Evolutionary conservation across 2,113 vertebrate genomes (phyloP), one percentile per base, ranked within the genome.

Genomic region (Recurvirostra avosetta): DNA sequence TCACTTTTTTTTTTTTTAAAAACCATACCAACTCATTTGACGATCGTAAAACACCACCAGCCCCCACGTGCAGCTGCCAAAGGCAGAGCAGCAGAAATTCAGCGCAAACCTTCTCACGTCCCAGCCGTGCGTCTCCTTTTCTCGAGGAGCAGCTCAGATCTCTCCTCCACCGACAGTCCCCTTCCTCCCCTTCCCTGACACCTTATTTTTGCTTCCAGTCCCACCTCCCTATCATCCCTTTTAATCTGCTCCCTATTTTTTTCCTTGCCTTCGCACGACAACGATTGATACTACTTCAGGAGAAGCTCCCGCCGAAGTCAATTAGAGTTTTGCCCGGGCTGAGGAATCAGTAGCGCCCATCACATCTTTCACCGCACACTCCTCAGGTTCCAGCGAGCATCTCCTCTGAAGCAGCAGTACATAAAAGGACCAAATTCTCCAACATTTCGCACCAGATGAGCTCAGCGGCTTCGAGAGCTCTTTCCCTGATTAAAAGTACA

Each of bases 271-370:
- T 45, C 5, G 9, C 71, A 21, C 3, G 1, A 23, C 1, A 67
- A 23, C 4, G 3, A 22, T 3, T 3, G 38, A 5, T 3, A 10
- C 58, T 8, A 1, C 38, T 49, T 15, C 63, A 38, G 29, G 30
- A 53, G 50, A 50, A 56, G 83, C 15, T 47, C 76, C 83, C 0
- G 10, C 40, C 5, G 2, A 53, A 86, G 43, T 53, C 75, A 34
- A 7, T 25, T 4, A 41, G 77, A 4, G 27, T 80, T 88, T 55
- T 76, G 49, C 67, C 70, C 1, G 62, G 49, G 79, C 19, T 13
- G 47, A 70, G 73, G 90, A 27, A 40, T 7, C 26, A 1, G 56
- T 12, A 43, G 62, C 9, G 4, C 52, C 34, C 16, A 20, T 32
- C 43, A 1, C 43, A 55, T 50, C 59, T 2, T 4, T 27, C 49